Conservation (phyloP, 2,113 vertebrate species). For the Megatriorchis doriae region DNA sequence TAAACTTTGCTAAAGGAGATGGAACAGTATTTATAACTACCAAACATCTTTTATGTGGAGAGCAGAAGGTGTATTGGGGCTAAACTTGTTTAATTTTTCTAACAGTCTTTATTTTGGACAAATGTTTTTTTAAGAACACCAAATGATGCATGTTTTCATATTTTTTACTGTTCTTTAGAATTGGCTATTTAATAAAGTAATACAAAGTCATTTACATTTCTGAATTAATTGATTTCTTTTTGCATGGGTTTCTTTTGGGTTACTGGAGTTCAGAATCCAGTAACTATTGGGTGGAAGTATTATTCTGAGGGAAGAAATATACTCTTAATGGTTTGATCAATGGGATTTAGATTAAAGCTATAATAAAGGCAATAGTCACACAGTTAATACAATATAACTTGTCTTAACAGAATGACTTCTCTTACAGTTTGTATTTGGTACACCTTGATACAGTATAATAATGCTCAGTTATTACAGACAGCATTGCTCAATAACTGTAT, state of each 20-base stretch:
- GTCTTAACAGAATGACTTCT: background rate
- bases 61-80: conserved; percentile 1
- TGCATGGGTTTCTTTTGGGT: background rate
- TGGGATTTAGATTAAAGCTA: background rate
- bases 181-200: conserved; percentile 63
- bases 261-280: background rate
- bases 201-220: background rate
- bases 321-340: fast-evolving
- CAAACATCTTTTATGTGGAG: background rate
- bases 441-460: background rate
- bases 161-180: conserved; percentile 58
- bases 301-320: background rate
- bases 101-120: conserved; percentile 63
- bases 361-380: background rate
- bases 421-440: fast-evolving
- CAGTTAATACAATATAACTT: background rate
- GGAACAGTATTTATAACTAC: conserved; percentile 55
- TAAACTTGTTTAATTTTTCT: conserved; percentile 66
- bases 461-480: background rate
- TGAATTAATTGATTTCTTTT: background rate
- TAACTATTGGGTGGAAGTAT: background rate
- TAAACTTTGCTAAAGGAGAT: conserved; percentile 14
- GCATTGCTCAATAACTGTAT: background rate
- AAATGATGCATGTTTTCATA: conserved; percentile 27
- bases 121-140: conserved; percentile 45